phyloP scores from a whole-genome alignment of 1,140 invertebrate species.

The Meloidogyne chitwoodi region DNA sequence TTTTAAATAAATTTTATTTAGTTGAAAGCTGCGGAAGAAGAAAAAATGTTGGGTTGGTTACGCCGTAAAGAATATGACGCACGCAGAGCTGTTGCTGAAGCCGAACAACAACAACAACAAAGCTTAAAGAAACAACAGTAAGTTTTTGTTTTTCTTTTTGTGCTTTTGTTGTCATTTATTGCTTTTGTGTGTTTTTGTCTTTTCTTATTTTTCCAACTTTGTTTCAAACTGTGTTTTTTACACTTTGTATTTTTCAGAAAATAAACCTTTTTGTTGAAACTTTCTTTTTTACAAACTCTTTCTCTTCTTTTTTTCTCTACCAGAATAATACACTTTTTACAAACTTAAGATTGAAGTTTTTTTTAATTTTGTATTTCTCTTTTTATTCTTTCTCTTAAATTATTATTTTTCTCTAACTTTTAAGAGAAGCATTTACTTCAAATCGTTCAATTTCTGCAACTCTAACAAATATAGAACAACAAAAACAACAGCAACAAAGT shows the following conservation, averaged over 20 bases:
- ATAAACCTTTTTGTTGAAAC: too few relatives aligned
- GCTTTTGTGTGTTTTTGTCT: background rate
- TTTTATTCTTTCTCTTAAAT: background rate
- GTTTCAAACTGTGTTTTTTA: too few relatives aligned
- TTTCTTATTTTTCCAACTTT: background rate
- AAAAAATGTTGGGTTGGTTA: slow-evolving; percentile 49
- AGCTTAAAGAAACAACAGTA: slow-evolving; percentile 17
- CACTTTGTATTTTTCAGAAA: too few relatives aligned
- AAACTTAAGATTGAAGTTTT: too few relatives aligned
- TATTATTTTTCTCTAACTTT: background rate
- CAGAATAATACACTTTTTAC: too few relatives aligned
- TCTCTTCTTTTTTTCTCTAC: too few relatives aligned
- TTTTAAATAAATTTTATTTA: background rate
- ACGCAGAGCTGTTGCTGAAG: slow-evolving; percentile 39
- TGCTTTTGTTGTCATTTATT: background rate
- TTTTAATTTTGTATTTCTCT: too few relatives aligned
- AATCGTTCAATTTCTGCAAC: slow-evolving; percentile 32
- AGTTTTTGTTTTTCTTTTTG: slow-evolving; percentile 5
- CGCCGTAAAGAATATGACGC: slow-evolving; percentile 47
- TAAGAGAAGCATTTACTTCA: slow-evolving; percentile 31
- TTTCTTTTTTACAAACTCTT: too few relatives aligned
- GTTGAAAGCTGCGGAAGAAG: slow-evolving; percentile 8
- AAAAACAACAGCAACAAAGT: slow-evolving; percentile 6
- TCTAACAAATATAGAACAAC: background rate
- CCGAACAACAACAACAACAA: slow-evolving; percentile 38